Conservation (phyloP, 2,888 invertebrate genomes). For the Buathra laborator region DNA sequence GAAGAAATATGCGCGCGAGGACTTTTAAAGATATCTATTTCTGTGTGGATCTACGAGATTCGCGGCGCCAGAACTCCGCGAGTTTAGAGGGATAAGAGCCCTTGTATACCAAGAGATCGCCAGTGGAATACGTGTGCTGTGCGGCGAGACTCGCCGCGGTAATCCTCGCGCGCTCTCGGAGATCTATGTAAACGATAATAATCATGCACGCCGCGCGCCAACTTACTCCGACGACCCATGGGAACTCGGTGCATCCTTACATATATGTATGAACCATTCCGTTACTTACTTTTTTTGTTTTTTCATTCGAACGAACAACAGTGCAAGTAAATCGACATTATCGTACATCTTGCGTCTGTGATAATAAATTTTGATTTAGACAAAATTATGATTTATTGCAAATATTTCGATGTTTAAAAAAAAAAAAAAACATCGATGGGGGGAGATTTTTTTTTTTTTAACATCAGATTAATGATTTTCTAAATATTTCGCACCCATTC, state of each 20-base stretch:
- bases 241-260: background rate
- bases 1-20: background rate
- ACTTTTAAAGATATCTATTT: constrained; percentile 11
- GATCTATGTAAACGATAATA: constrained; percentile 35
- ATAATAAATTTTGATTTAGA: background rate
- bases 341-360: background rate
- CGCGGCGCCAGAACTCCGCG: constrained; percentile 31
- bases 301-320: constrained; percentile 59
- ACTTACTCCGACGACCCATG: constrained; percentile 1
- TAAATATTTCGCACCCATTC: background rate
- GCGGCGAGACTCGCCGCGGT: constrained; percentile 6
- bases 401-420: too few relatives aligned
- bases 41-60: constrained; percentile 12
- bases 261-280: constrained; percentile 2
- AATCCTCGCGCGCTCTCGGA: constrained; percentile 30
- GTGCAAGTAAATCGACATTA: constrained; percentile 35
- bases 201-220: constrained; percentile 12
- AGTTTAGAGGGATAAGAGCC: background rate
- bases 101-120: background rate
- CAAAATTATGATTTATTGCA: background rate
- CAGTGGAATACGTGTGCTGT: constrained; percentile 8
- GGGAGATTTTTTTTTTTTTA: too few relatives aligned
- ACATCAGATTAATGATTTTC: background rate
- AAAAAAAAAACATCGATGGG: too few relatives aligned
- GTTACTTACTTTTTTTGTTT: constrained; percentile 62